phyloP scores from a whole-genome alignment of 2,113 vertebrate genomes.

The Nematolebias whitei region DNA sequence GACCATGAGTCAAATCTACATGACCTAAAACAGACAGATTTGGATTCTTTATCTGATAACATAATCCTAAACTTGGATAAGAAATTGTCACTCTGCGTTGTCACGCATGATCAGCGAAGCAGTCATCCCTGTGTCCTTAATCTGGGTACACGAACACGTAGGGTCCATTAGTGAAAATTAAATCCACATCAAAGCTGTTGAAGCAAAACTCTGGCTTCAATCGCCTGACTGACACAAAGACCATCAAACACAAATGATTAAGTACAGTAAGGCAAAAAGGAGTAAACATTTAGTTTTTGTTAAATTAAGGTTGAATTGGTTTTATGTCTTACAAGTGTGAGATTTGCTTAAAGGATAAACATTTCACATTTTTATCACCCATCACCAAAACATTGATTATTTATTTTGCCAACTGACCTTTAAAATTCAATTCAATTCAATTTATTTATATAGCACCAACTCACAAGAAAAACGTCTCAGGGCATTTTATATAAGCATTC shows the following conservation, averaged over 20 bases:
- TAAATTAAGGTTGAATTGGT: no score
- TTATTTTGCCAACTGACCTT: no score
- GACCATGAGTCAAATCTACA: not conserved
- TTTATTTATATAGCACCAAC: no score
- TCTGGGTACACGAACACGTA: conserved; percentile 27
- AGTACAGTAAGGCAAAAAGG: not conserved
- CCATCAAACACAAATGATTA: conserved; percentile 29
- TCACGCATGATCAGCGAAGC: not conserved
- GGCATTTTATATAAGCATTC: no score
- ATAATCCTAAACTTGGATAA: not conserved
- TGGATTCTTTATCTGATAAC: not conserved
- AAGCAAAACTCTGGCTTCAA: conserved; percentile 36
- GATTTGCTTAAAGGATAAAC: not conserved
- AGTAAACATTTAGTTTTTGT: no score
- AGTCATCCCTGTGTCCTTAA: conserved; percentile 26
- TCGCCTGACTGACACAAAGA: conserved; percentile 15
- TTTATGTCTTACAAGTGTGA: no score
- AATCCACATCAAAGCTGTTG: conserved; percentile 33
- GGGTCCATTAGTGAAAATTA: conserved; percentile 41
- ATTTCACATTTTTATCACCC: no score
- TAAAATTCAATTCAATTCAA: no score
- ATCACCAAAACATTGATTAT: no score
- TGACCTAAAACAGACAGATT: not conserved
- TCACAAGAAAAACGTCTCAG: no score
- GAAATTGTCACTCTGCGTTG: conserved; percentile 1